Conservation (phyloP, 92 coral and sea anemone species). For the Parazoanthus darwini region DNA sequence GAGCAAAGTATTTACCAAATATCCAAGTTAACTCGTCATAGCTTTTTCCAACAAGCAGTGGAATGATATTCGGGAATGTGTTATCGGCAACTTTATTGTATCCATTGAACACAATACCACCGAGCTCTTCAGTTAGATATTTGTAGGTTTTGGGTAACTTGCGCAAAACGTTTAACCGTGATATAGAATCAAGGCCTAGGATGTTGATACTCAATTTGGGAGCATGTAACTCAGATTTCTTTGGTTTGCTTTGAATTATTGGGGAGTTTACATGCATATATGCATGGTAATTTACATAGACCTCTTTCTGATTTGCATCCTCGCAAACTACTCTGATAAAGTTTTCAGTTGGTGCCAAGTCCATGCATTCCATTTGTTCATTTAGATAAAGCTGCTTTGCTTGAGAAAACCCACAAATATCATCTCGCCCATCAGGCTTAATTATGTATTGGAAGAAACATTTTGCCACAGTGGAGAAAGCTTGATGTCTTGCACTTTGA, state of each 20-base stretch:
- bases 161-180: conserved; percentile 22
- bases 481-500: conserved; percentile 28
- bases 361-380: background rate
- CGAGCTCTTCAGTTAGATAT: conserved; percentile 15
- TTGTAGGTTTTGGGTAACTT: conserved; percentile 31
- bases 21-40: conserved; percentile 31
- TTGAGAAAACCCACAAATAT: conserved; percentile 11
- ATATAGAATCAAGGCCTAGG: conserved; percentile 28
- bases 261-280: conserved; percentile 16
- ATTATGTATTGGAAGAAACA: background rate
- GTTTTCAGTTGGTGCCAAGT: conserved; percentile 8
- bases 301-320: background rate
- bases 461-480: background rate
- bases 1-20: conserved; percentile 26
- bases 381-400: background rate
- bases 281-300: conserved; percentile 22
- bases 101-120: background rate
- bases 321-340: conserved; percentile 3
- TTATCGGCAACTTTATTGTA: conserved; percentile 33
- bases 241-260: background rate
- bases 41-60: conserved; percentile 29
- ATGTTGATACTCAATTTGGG: conserved; percentile 13
- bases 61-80: conserved; percentile 26
- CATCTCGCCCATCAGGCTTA: conserved; percentile 29
- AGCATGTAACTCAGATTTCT: background rate